A percentile compares a stretch with the other conserved stretches of the same genome.
Evolutionary conservation across 2,797 vertebrate genomes (phyloP).

Genomic region (Bovichtus diacanthus): DNA sequence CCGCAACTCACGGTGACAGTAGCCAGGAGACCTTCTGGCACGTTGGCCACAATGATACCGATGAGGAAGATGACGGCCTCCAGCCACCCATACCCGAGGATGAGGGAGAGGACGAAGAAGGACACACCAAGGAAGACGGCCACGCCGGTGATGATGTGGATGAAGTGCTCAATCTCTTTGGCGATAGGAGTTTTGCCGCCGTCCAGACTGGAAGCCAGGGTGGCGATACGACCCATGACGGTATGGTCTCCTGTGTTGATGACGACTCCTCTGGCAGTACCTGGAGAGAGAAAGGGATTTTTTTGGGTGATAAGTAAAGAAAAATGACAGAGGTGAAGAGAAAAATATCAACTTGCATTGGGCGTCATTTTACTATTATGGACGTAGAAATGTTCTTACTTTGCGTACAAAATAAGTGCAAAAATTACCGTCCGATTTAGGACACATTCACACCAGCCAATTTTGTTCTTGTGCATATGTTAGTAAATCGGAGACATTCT

Average conservation of each 20-base stretch:
- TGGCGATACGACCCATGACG: constrained; percentile 97
- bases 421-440: no score
- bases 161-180: constrained; percentile 95
- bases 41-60: constrained; percentile 97
- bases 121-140: constrained; percentile 94
- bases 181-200: constrained; percentile 95
- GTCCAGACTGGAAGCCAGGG: constrained; percentile 93
- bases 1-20: constrained; percentile 92
- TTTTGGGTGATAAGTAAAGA: no score
- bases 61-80: constrained; percentile 99
- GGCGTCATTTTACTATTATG: no score
- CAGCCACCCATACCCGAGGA: constrained; percentile 95
- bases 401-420: no score
- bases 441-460: not conserved
- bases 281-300: constrained; percentile 69
- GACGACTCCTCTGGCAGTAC: constrained; percentile 93
- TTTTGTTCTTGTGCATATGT: not conserved
- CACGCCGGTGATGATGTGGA: constrained; percentile 97
- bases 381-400: no score
- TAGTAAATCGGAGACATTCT: not conserved
- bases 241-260: constrained; percentile 96
- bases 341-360: no score
- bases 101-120: constrained; percentile 95
- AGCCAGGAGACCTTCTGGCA: constrained; percentile 95
- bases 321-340: no score